Conservation (phyloP, 2,888 invertebrate genomes). For the Axea sp. region DNA sequence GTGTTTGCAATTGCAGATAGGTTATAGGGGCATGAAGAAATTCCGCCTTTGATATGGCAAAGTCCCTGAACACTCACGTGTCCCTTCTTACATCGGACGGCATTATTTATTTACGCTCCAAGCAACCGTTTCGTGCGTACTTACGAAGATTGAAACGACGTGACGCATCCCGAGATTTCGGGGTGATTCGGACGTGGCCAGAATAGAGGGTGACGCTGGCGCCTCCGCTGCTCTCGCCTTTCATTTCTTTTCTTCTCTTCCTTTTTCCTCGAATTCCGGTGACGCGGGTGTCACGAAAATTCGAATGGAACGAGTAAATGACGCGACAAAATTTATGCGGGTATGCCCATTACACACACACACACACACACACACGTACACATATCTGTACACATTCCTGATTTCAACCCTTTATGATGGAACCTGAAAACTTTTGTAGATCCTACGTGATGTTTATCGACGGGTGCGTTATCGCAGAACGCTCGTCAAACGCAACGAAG, state of each 20-base stretch:
- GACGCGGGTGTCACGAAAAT: constrained; percentile 51
- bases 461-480: too few relatives aligned
- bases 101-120: constrained; percentile 73
- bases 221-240: too few relatives aligned
- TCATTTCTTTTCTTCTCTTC: constrained; percentile 3
- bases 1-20: constrained; percentile 33
- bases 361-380: background rate
- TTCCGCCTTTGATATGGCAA: constrained; percentile 34
- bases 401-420: too few relatives aligned
- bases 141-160: constrained; percentile 61
- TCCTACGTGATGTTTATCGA: too few relatives aligned
- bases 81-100: constrained; percentile 38
- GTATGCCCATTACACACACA: constrained; percentile 6
- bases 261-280: constrained; percentile 25
- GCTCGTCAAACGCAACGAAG: too few relatives aligned
- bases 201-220: constrained; percentile 52
- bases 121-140: constrained; percentile 64
- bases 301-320: constrained; percentile 49
- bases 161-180: constrained; percentile 61
- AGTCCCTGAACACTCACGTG: constrained; percentile 39
- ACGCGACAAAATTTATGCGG: constrained; percentile 45
- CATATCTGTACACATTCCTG: too few relatives aligned
- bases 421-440: too few relatives aligned
- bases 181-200: constrained; percentile 55
- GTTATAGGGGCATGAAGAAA: constrained; percentile 25